Conservation (phyloP, 2,113 vertebrate species). For the Colossoma macropomum region DNA sequence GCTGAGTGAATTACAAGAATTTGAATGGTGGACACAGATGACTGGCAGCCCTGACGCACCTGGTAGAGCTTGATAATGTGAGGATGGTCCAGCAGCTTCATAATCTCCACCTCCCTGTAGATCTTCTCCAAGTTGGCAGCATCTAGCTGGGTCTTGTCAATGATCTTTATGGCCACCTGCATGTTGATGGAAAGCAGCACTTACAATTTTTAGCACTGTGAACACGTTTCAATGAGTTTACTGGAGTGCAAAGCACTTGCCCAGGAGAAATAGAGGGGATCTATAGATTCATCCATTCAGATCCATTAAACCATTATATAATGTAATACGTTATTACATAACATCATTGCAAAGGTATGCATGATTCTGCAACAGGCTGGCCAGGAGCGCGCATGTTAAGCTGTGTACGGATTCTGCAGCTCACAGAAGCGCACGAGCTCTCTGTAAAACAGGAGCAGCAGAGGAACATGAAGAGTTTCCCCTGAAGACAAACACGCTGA, state of each 20-base stretch:
- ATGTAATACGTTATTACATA: neutral
- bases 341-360: neutral
- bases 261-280: too few species aligned
- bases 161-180: conserved; percentile 99
- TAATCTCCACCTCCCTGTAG: conserved; percentile 97
- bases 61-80: conserved; percentile 99
- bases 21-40: neutral
- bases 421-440: neutral
- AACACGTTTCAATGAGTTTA: neutral
- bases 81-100: conserved; percentile 97
- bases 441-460: neutral
- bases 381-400: neutral
- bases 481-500: conserved; percentile 16
- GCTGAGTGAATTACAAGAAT: neutral
- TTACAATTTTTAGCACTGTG: neutral
- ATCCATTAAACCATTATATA: neutral
- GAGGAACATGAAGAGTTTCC: neutral
- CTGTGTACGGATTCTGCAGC: neutral
- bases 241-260: neutral
- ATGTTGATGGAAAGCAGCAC: neutral
- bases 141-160: conserved; percentile 96
- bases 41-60: conserved; percentile 63
- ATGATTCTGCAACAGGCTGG: too few species aligned
- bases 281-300: neutral
- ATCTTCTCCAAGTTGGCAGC: conserved; percentile 97